These are phyloP conservation scores for Drosophila emarginata DNA, from an alignment of 2,888 invertebrate species.

Conservation along the genomic window DNA sequence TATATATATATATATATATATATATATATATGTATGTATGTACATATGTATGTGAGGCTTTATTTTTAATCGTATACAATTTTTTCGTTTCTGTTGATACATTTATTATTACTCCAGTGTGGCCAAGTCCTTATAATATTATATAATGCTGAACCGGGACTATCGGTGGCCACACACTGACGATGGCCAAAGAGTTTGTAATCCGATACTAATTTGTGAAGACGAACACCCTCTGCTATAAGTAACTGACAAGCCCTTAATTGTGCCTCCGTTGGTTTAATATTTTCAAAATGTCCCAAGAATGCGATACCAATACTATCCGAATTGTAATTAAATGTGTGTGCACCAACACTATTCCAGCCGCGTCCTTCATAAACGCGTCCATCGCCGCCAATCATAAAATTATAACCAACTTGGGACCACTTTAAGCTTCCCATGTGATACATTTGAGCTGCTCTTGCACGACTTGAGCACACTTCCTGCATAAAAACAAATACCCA, in stretches of 20 bases:
- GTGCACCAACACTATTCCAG: conserved; percentile 89
- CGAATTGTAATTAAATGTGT: conserved; percentile 86
- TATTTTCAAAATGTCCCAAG: conserved; percentile 87
- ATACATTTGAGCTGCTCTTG: conserved; percentile 83
- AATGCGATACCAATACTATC: conserved; percentile 88
- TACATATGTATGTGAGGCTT: background rate
- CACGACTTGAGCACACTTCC: conserved; percentile 85
- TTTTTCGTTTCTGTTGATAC: background rate
- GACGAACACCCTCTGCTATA: conserved; percentile 85
- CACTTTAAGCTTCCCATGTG: conserved; percentile 87
- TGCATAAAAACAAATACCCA: conserved; percentile 61
- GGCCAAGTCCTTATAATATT: conserved; percentile 87
- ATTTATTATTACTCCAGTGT: conserved; percentile 82
- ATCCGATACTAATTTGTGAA: conserved; percentile 85
- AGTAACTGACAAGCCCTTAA: conserved; percentile 85
- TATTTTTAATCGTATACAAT: background rate
- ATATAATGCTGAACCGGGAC: conserved; percentile 87
- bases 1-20: no score
- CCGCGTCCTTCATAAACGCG: conserved; percentile 88
- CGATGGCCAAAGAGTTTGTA: conserved; percentile 88
- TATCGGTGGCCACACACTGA: conserved; percentile 86
- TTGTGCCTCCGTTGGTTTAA: conserved; percentile 84
- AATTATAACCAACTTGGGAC: conserved; percentile 90
- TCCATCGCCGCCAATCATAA: conserved; percentile 90
- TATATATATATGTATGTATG: background rate